Evolutionary conservation across 1,140 invertebrate genomes (phyloP), one percentile per base, ranked within the genome.

Genomic region (Thalassaphorura encarpata): DNA sequence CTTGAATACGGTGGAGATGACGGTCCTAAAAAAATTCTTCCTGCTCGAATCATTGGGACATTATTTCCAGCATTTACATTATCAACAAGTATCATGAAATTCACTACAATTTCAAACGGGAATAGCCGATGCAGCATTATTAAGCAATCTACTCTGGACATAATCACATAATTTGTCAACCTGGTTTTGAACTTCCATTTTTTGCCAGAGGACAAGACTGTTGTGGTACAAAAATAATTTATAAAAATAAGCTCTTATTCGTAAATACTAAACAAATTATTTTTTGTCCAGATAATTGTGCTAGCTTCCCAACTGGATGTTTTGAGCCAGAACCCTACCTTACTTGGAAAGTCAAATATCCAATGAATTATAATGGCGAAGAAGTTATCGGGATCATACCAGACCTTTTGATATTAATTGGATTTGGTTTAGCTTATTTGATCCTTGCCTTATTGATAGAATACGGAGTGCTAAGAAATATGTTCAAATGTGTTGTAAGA

Each of bases 11-110:
- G 41, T 40, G 33, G 48, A 0, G n/a, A 60, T 19, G 13, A n/a
- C n/a, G n/a, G n/a, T n/a, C n/a, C 21, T 5, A 16, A 3, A 33
- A 18, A 23, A 13, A 28, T 51, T 1, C 18, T 18, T 16, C 23
- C 1, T n/a, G 19, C 51, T 28, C 31, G 62, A 27, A 3, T 16
- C 8, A 8, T 61, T 27, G 62, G 54, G 8, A 23, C 58, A 24
- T 23, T 62, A 6, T 60, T 62, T 41, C 63, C 63, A 13, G 60
- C 56, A 15, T 65, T 60, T 49, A 54, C 53, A 28, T 59, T 57
- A 2, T 52, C 56, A 21, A 51, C 41, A 8, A 54, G 47, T 27
- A 41, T 54, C 19, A 54, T 60, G 46, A 33, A 45, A 23, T 56
- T 48, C 40, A 53, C 50, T 11, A 39, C 55, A 27, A 56, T 52